Conservation (phyloP, 2,888 invertebrate genomes). For the Achlya flavicornis region DNA sequence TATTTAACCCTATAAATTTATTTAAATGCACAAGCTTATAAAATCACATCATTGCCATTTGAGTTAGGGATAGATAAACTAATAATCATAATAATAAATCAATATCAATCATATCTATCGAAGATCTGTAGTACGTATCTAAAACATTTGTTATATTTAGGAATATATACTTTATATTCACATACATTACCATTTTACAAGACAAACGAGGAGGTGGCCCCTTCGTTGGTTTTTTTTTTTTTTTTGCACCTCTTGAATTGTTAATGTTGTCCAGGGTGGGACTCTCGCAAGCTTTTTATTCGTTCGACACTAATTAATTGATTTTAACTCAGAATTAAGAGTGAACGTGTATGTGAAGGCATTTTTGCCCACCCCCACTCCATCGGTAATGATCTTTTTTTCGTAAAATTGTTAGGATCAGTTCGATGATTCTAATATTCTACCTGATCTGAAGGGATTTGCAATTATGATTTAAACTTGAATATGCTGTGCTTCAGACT, state of each 20-base stretch:
- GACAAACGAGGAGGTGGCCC: conserved; percentile 43
- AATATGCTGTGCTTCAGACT: too few species aligned
- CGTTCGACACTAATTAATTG: conserved; percentile 51
- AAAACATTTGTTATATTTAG: too few species aligned
- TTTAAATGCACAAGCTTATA: background rate
- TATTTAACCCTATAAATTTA: too few species aligned
- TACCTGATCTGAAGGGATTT: too few species aligned
- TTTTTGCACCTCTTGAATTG: conserved; percentile 51
- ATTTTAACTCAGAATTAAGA: conserved; percentile 50
- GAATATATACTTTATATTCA: too few species aligned
- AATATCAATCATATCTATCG: too few species aligned
- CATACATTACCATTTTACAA: conserved; percentile 19
- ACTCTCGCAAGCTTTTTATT: conserved; percentile 43
- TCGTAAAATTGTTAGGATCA: background rate
- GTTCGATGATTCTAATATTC: background rate
- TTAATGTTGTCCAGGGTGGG: conserved; percentile 47
- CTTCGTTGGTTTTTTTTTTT: conserved; percentile 34
- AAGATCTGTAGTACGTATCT: too few species aligned
- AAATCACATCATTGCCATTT: too few species aligned
- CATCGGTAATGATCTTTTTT: background rate
- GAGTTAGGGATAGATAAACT: too few species aligned
- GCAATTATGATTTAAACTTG: too few species aligned
- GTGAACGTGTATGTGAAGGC: conserved; percentile 33
- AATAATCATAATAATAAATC: too few species aligned
- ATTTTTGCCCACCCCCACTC: conserved; percentile 6